phyloP scores from a whole-genome alignment of 2,113 vertebrate genomes.

The Oreotragus oreotragus region DNA sequence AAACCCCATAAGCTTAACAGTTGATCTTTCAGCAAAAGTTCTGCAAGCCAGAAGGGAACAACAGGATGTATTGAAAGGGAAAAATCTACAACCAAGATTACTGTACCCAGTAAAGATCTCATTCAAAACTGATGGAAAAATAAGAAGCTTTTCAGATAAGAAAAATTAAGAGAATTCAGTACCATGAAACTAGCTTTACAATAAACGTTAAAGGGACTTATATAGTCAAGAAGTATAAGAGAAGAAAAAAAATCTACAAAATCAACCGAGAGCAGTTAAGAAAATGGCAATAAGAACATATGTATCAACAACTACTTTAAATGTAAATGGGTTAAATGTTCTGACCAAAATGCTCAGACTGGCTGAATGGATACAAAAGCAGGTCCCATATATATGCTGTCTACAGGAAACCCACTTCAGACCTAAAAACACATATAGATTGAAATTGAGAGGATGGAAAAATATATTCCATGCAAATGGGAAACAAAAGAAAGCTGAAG shows the following conservation, averaged over 20 bases:
- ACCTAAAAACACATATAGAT: background rate
- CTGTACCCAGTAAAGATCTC: background rate
- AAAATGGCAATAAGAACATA: background rate
- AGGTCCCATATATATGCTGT: background rate
- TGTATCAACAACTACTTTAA: background rate
- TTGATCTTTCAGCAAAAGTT: background rate
- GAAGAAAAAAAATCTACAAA: background rate
- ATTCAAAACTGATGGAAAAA: background rate
- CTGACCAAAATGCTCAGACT: background rate
- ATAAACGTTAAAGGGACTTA: background rate
- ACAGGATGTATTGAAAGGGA: background rate
- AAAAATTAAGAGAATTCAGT: background rate
- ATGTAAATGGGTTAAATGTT: background rate
- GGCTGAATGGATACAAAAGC: background rate
- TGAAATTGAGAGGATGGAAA: background rate
- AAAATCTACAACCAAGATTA: background rate
- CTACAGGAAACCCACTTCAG: background rate
- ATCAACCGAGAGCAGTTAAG: background rate
- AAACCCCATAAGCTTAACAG: background rate
- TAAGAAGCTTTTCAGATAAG: background rate
- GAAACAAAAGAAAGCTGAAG: background rate
- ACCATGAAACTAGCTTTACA: background rate
- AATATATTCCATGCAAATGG: background rate
- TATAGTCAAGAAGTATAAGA: background rate
- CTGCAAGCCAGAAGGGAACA: background rate